Base-by-base conservation (phyloP, 2,888 invertebrate species). In the Neoaliturus tenellus region DNA sequence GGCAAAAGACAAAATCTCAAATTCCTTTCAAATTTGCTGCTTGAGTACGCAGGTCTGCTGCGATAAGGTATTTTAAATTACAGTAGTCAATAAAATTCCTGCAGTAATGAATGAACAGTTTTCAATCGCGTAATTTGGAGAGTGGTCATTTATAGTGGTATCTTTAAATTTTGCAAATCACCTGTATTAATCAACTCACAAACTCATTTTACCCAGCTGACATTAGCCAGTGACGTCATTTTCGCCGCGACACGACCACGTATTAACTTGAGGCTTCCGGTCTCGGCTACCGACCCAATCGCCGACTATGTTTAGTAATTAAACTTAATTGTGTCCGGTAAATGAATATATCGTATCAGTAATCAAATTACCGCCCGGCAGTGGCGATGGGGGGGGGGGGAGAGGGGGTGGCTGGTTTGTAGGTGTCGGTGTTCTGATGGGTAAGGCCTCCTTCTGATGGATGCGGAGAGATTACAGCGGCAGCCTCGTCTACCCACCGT, bases 341-440 rank as follows among this genome's bases (percentile, higher is more conserved):
- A 82, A 82, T 73, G 73, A 73, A 39, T 33, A 51, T 55, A 28
- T 51, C 82, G 33, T 73, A 82, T 71, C 82, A 55, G 51, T 51
- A 82, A 82, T 82, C 82, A 73, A 82, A 82, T 82, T 82, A 82
- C 51, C 0, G 10, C n/a, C n/a, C n/a, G n/a, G n/a, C n/a, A n/a
- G n/a, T n/a, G n/a, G n/a, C n/a, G n/a, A 5, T 4, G 25, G 5
- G 20, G 23, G 35, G 44, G 25, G 14, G 31, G 1, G n/a, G 67
- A 33, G 31, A 14, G 31, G 35, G 35, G 35, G 33, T 3, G 33
- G 67, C 75, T 75, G 14, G 75, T 75, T 75, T 75, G 75, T 75
- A 44, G 31, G 78, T 62, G 62, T 62, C 62, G 41, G 71, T 41
- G 67, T n/a, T 33, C 23, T 55, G 28, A 20, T 28, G 31, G 62